phyloP scores from a whole-genome alignment of 2,888 invertebrate species.

The Unio pictorum region DNA sequence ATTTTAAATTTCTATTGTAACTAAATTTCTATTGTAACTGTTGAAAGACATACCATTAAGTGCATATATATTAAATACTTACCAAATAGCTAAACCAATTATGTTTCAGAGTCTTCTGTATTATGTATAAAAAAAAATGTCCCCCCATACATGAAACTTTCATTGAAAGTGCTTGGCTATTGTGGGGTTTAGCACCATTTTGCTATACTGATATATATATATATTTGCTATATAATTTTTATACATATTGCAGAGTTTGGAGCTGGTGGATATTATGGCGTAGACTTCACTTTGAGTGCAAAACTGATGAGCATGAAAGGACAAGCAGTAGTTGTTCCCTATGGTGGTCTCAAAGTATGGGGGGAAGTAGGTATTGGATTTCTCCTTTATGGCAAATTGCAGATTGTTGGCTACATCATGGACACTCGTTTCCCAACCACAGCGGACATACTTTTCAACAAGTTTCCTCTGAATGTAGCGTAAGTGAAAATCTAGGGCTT shows the following conservation, averaged over 20 bases:
- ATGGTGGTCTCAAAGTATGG: constrained; percentile 34
- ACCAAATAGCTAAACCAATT: too few species aligned
- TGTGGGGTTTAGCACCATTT: too few species aligned
- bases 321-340: constrained; percentile 31
- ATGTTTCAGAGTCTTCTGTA: too few species aligned
- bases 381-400: constrained; percentile 39
- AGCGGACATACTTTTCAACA: constrained; percentile 49
- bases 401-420: constrained; percentile 46
- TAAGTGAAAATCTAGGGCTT: constrained; percentile 17
- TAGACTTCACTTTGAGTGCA: constrained; percentile 36
- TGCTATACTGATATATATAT: too few species aligned
- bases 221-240: too few species aligned
- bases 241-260: not conserved
- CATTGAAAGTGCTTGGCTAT: too few species aligned
- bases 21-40: too few species aligned
- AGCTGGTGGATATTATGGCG: constrained; percentile 44
- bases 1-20: too few species aligned
- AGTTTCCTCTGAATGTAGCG: constrained; percentile 56
- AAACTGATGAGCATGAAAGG: constrained; percentile 39
- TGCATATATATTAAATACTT: too few species aligned
- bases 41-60: too few species aligned
- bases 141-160: too few species aligned
- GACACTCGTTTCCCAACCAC: constrained; percentile 46
- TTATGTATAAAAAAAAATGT: too few species aligned
- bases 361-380: constrained; percentile 43